These are phyloP conservation scores for Centropus unirufus DNA, from an alignment of 2,113 vertebrate species.

Conservation along the genomic window DNA sequence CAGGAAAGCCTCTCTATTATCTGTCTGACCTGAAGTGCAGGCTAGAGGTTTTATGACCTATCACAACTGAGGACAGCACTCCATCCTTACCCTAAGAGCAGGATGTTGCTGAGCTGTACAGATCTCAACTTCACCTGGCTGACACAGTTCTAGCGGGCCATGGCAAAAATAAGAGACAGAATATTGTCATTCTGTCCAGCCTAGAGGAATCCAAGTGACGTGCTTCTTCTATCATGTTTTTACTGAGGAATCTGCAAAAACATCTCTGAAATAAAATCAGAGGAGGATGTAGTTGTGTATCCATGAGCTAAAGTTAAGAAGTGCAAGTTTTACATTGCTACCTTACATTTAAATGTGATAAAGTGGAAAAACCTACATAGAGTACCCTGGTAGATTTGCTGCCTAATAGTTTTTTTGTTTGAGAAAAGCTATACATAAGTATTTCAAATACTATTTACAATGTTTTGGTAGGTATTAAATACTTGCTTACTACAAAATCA, in stretches of 20 bases:
- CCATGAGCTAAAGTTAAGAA: neutral
- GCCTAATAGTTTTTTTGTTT: neutral
- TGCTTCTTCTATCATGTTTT: neutral
- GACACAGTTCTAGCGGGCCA: neutral
- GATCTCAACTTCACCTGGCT: neutral
- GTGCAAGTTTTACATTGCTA: neutral
- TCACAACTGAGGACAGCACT: neutral
- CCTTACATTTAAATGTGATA: neutral
- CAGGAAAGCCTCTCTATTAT: neutral
- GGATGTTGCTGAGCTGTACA: neutral
- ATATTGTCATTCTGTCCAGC: neutral
- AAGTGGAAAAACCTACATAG: neutral
- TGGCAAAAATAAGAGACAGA: neutral
- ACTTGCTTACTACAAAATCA: neutral
- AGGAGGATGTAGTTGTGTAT: neutral
- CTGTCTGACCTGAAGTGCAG: neutral
- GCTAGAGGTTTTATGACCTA: neutral
- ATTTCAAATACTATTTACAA: neutral
- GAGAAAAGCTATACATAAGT: neutral
- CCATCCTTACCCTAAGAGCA: neutral
- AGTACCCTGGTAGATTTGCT: neutral
- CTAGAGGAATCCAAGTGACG: neutral
- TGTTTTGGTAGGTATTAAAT: neutral
- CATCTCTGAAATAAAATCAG: neutral
- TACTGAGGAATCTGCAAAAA: neutral